A percentile compares a stretch with the other conserved stretches of the same genome.
phyloP scores from a whole-genome alignment of 2,888 invertebrate species.

The Mesorhabditis belari region DNA sequence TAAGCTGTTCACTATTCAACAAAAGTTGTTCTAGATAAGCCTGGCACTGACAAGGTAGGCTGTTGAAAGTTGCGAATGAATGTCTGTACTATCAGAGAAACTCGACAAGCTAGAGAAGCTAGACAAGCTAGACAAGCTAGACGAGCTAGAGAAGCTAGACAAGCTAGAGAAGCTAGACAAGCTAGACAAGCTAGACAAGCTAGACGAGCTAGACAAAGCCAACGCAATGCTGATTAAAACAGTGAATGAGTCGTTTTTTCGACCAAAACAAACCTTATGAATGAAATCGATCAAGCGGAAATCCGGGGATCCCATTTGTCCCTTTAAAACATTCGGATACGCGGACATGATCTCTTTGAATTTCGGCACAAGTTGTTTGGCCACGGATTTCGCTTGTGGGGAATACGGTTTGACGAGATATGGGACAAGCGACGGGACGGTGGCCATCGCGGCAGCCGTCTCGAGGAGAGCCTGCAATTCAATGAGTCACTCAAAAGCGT shows the following conservation, averaged over 20 bases:
- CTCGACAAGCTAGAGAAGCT: too few species aligned
- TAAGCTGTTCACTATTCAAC: too few species aligned
- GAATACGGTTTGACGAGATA: slow-evolving; percentile 39
- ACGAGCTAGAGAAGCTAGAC: too few species aligned
- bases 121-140: too few species aligned
- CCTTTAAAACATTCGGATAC: slow-evolving; percentile 37
- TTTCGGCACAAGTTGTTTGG: slow-evolving; percentile 46
- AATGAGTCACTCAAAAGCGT: too few species aligned
- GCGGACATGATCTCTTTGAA: slow-evolving; percentile 43
- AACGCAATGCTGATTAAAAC: background rate
- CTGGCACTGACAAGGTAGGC: too few species aligned
- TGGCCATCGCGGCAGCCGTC: slow-evolving; percentile 39
- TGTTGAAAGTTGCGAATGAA: too few species aligned
- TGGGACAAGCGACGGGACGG: slow-evolving; percentile 33
- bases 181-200: too few species aligned
- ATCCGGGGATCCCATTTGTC: slow-evolving; percentile 45
- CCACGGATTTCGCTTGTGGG: slow-evolving; percentile 41
- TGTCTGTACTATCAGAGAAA: too few species aligned
- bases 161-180: too few species aligned
- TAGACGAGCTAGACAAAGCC: too few species aligned
- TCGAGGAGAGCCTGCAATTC: slow-evolving; percentile 44
- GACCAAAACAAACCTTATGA: slow-evolving; percentile 27
- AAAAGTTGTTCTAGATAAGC: too few species aligned
- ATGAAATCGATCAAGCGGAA: slow-evolving; percentile 49
- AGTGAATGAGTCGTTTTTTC: slow-evolving; percentile 2